phyloP scores from a whole-genome alignment of 2,888 invertebrate species.

The Thera obeliscata region DNA sequence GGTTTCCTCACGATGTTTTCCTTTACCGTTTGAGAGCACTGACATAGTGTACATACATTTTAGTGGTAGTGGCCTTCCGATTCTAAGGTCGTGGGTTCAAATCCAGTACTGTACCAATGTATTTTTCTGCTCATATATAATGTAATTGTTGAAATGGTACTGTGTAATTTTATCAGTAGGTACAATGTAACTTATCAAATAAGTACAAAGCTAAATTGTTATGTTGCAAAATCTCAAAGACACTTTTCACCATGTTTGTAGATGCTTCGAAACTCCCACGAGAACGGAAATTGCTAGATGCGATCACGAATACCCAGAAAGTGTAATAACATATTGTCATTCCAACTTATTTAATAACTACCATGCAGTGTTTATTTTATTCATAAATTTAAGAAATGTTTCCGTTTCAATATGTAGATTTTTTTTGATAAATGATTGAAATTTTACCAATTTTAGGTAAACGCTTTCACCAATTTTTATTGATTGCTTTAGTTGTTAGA shows the following conservation, averaged over 20 bases:
- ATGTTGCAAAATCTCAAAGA: background rate
- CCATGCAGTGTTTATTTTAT: background rate
- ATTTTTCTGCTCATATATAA: no score
- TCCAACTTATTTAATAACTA: conserved; percentile 21
- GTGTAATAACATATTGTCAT: conserved; percentile 19
- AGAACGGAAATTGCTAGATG: conserved; percentile 35
- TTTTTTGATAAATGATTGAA: no score
- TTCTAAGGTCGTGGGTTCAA: no score
- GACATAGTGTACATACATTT: no score
- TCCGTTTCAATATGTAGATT: background rate
- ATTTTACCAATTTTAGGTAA: conserved; percentile 1
- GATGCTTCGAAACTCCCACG: conserved; percentile 27
- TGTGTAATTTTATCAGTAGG: no score
- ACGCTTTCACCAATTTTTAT: conserved; percentile 17
- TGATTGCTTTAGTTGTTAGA: conserved; percentile 16
- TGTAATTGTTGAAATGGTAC: no score
- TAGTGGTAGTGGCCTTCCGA: no score
- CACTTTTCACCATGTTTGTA: conserved; percentile 17
- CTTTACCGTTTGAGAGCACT: no score
- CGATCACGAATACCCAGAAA: conserved; percentile 33
- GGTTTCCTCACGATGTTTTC: no score
- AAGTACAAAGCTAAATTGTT: background rate
- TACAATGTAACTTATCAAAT: background rate
- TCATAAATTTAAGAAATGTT: background rate
- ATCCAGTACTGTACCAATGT: no score